Conservation (phyloP, 2,113 vertebrate species). For the Myrmecobius fasciatus region DNA sequence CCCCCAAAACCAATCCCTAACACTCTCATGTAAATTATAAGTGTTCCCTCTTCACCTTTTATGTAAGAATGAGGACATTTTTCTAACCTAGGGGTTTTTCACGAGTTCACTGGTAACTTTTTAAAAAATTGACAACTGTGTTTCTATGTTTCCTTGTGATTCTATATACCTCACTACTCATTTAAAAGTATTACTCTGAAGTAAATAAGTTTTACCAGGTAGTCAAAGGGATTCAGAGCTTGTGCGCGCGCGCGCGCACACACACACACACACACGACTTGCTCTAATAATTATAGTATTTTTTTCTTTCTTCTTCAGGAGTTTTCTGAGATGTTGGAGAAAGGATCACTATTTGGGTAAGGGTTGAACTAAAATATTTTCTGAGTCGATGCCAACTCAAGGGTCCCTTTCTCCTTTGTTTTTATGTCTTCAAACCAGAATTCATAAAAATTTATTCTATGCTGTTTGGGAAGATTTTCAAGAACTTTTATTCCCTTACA, state of each 20-base stretch:
- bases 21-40: not conserved
- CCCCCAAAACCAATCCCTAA: not conserved
- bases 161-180: not conserved
- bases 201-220: not conserved
- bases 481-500: not conserved
- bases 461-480: constrained; percentile 13
- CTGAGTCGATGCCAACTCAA: not conserved
- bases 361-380: not conserved
- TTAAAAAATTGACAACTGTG: not conserved
- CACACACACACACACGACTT: too few relatives aligned
- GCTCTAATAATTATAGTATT: not conserved
- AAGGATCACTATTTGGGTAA: not conserved
- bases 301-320: not conserved
- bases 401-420: constrained; percentile 56
- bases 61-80: not conserved
- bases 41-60: not conserved
- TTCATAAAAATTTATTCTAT: constrained; percentile 30
- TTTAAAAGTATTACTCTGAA: not conserved
- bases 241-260: too few relatives aligned
- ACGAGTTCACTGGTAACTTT: not conserved
- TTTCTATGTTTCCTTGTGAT: not conserved
- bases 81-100: not conserved
- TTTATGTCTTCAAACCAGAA: constrained; percentile 59
- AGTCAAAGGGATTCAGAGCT: not conserved
- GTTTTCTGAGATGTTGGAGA: not conserved